Conservation (phyloP, 1,140 invertebrate genomes). For the Brachionus koreanus region DNA sequence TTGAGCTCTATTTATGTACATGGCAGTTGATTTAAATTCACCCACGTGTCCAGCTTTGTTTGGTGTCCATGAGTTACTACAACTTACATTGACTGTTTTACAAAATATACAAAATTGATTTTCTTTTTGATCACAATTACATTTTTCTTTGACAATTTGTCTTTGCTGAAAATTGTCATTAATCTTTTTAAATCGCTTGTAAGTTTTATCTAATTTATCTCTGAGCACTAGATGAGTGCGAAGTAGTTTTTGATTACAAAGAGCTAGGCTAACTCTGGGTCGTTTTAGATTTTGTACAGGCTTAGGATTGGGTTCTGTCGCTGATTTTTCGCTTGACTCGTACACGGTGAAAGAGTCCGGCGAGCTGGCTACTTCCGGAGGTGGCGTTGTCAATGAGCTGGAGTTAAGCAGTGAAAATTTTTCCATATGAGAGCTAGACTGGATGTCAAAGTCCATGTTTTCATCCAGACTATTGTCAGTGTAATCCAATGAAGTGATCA, state of each 20-base stretch:
- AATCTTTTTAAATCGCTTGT: neutral
- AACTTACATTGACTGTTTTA: neutral
- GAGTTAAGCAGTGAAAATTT: neutral
- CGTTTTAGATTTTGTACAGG: neutral
- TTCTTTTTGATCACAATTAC: neutral
- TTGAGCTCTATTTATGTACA: neutral
- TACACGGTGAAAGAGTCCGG: neutral
- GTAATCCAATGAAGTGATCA: neutral
- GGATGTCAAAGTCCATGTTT: neutral
- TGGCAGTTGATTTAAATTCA: neutral
- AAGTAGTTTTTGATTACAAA: neutral
- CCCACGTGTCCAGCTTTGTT: neutral
- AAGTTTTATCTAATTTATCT: neutral
- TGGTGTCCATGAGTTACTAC: neutral
- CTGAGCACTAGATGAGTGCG: neutral
- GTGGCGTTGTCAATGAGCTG: neutral
- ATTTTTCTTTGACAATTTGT: neutral
- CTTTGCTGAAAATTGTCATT: neutral
- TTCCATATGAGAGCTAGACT: neutral
- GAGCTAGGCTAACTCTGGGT: neutral
- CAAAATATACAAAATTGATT: constrained; percentile 4
- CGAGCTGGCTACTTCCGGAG: neutral
- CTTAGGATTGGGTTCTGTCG: neutral
- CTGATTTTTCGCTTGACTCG: neutral
- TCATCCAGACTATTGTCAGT: neutral